Conservation (phyloP, 1,140 invertebrate genomes). For the Contarinia nasturtii region DNA sequence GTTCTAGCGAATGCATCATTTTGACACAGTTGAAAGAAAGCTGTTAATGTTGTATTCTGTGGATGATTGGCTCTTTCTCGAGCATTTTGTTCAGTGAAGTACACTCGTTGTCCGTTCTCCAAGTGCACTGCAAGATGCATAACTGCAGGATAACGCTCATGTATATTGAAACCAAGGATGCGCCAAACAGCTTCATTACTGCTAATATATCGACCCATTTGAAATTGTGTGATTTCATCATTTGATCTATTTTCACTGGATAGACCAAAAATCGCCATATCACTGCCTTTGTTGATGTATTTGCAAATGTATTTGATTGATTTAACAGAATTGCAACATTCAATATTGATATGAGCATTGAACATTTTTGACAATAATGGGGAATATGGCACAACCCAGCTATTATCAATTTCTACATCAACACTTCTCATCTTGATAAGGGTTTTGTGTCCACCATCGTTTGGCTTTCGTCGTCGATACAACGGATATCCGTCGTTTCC, state of each 20-base stretch:
- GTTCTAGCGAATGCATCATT: conserved; percentile 19
- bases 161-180: conserved; percentile 17
- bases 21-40: conserved; percentile 21
- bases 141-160: conserved; percentile 20
- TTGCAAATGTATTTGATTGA: conserved; percentile 27
- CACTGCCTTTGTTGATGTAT: conserved; percentile 24
- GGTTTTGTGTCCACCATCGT: conserved; percentile 18
- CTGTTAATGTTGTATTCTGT: conserved; percentile 18
- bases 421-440: conserved; percentile 8
- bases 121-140: conserved; percentile 22
- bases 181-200: conserved; percentile 25
- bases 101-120: conserved; percentile 20
- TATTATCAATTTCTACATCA: not conserved
- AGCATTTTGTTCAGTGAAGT: conserved; percentile 16
- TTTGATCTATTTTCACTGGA: conserved; percentile 3
- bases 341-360: conserved; percentile 16
- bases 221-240: conserved; percentile 10
- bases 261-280: conserved; percentile 7
- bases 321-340: conserved; percentile 17
- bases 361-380: conserved; percentile 11
- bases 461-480: conserved; percentile 19
- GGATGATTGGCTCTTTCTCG: conserved; percentile 9
- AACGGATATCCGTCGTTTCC: conserved; percentile 25
- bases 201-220: conserved; percentile 24
- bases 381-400: conserved; percentile 15